Evolutionary conservation across 2,113 vertebrate genomes (phyloP).

Genomic region (Empidonax alnorum): DNA sequence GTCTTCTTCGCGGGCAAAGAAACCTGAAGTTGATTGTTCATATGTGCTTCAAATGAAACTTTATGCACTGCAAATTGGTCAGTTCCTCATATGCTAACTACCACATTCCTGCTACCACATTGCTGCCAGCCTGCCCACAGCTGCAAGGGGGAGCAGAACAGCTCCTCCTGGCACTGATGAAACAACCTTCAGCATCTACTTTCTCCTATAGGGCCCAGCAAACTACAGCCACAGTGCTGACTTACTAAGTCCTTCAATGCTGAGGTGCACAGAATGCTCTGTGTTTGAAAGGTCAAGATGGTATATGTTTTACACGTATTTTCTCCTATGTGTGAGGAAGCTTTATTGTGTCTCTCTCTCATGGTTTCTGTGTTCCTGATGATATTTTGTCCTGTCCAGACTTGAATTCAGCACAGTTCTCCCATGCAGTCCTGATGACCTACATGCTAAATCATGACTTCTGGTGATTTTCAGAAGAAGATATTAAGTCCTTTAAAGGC

Average conservation of each 20-base stretch:
- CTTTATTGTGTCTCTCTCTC: not conserved
- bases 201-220: not conserved
- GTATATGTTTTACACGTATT: fast-evolving
- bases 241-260: fast-evolving
- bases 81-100: not conserved
- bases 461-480: not conserved
- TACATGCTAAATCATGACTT: not conserved
- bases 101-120: not conserved
- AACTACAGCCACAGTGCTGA: not conserved
- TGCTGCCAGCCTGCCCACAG: not conserved
- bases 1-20: fast-evolving
- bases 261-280: not conserved
- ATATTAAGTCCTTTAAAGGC: not conserved
- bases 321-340: not conserved
- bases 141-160: not conserved
- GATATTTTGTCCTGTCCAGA: not conserved
- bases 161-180: not conserved
- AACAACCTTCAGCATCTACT: not conserved
- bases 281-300: not conserved
- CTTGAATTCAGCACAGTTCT: not conserved
- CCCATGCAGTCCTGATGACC: not conserved
- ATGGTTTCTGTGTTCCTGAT: not conserved
- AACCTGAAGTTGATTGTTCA: not conserved
- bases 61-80: not conserved
- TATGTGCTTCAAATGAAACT: not conserved